Conservation (phyloP, 1,140 invertebrate species). For the Drosophila rufa region DNA sequence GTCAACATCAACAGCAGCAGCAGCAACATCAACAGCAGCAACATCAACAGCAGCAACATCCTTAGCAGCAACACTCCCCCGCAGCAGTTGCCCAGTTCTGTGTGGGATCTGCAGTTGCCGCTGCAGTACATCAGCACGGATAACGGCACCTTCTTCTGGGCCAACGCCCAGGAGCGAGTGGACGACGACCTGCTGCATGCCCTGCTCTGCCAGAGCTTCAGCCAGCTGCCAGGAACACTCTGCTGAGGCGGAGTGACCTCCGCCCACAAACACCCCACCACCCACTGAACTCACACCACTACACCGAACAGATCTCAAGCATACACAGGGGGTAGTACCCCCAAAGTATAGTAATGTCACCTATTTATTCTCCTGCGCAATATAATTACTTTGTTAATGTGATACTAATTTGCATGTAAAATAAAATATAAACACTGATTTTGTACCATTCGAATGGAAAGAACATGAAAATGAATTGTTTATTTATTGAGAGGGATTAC, state of each 20-base stretch:
- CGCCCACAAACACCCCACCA: slow-evolving; percentile 3
- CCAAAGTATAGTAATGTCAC: slow-evolving; percentile 56
- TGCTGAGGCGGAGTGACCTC: slow-evolving; percentile 36
- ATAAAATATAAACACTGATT: slow-evolving; percentile 59
- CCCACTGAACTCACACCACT: slow-evolving; percentile 18
- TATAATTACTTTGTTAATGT: slow-evolving; percentile 79
- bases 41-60: slow-evolving; percentile 8
- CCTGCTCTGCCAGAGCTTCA: slow-evolving; percentile 73
- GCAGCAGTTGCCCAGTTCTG: slow-evolving; percentile 27
- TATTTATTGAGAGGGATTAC: neutral
- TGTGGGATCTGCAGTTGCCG: slow-evolving; percentile 60
- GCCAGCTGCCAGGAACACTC: slow-evolving; percentile 68
- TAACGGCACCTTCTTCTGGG: slow-evolving; percentile 82
- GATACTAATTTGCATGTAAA: slow-evolving; percentile 78
- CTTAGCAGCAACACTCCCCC: neutral
- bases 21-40: slow-evolving; percentile 9
- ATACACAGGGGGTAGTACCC: slow-evolving; percentile 21
- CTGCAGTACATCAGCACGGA: slow-evolving; percentile 80
- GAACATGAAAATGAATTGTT: slow-evolving; percentile 5
- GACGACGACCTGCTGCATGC: slow-evolving; percentile 78
- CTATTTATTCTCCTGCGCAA: slow-evolving; percentile 72
- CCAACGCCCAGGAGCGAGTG: slow-evolving; percentile 69
- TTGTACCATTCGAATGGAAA: slow-evolving; percentile 37
- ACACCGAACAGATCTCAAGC: slow-evolving; percentile 62
- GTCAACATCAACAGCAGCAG: slow-evolving; percentile 19